phyloP scores from a whole-genome alignment of 1,140 invertebrate species.

The Aleiodes sp. region DNA sequence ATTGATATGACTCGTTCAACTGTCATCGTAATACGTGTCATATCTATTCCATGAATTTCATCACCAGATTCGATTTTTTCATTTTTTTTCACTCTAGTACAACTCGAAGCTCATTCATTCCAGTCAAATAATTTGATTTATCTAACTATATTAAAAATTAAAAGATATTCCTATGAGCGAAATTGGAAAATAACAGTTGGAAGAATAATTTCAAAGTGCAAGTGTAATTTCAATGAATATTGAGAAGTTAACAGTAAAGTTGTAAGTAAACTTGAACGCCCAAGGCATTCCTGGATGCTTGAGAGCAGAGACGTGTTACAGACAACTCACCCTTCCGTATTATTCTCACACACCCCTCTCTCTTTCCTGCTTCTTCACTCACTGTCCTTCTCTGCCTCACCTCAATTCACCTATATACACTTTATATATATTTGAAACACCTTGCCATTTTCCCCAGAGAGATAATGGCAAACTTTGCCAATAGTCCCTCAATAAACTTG shows the following conservation, averaged over 20 bases:
- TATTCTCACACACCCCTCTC: no score
- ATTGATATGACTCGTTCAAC: constrained; percentile 26
- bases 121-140: no score
- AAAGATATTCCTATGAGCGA: no score
- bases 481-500: background rate
- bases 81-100: constrained; percentile 4
- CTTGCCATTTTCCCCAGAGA: background rate
- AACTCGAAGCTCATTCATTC: no score
- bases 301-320: constrained; percentile 67
- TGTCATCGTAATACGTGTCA: constrained; percentile 9
- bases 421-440: background rate
- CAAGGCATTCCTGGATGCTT: constrained; percentile 58
- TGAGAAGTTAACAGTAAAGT: constrained; percentile 67
- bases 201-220: background rate
- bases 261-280: constrained; percentile 66
- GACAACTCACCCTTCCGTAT: constrained; percentile 56
- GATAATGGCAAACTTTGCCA: background rate
- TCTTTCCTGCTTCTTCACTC: constrained; percentile 43
- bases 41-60: background rate
- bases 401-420: background rate
- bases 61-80: background rate
- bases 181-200: background rate
- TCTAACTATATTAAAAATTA: no score
- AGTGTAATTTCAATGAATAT: constrained; percentile 62
- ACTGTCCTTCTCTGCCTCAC: background rate